These are phyloP conservation scores for Alsophila aescularia DNA, from an alignment of 2,888 invertebrate genomes.

Conservation along the genomic window DNA sequence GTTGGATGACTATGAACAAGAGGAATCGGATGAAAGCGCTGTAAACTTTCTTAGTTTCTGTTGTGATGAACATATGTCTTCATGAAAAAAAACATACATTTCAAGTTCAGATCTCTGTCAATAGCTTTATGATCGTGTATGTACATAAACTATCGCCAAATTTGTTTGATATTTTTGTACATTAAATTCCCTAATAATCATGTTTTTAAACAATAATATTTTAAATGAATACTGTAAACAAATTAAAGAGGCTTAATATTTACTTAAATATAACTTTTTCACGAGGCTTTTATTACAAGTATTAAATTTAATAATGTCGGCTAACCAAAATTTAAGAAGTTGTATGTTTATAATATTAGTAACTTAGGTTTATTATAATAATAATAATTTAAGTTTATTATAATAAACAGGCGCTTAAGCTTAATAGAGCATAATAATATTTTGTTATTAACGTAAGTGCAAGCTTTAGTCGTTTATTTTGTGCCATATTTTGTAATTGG, in stretches of 20 bases:
- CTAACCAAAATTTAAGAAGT: conserved; percentile 19
- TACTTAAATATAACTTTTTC: not conserved
- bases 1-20: no score
- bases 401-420: conserved; percentile 1
- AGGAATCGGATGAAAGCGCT: no score
- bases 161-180: not conserved
- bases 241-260: conserved; percentile 25
- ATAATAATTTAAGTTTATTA: no score
- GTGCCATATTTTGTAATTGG: conserved; percentile 36
- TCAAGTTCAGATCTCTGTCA: conserved; percentile 10
- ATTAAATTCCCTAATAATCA: conserved; percentile 3
- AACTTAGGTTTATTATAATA: not conserved
- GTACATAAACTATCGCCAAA: not conserved
- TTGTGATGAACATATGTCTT: not conserved
- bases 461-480: conserved; percentile 16
- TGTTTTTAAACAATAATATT: no score
- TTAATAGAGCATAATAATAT: conserved; percentile 4
- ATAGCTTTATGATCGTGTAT: not conserved
- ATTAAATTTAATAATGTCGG: conserved; percentile 11
- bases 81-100: conserved; percentile 7
- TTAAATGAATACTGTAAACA: conserved; percentile 15
- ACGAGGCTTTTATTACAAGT: conserved; percentile 30
- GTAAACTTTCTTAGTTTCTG: not conserved
- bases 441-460: not conserved
- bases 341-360: not conserved